Evolutionary conservation across 2,113 vertebrate species (phyloP), one percentile per base, ranked within the genome.

Genomic region (Nyctibius bracteatus): DNA sequence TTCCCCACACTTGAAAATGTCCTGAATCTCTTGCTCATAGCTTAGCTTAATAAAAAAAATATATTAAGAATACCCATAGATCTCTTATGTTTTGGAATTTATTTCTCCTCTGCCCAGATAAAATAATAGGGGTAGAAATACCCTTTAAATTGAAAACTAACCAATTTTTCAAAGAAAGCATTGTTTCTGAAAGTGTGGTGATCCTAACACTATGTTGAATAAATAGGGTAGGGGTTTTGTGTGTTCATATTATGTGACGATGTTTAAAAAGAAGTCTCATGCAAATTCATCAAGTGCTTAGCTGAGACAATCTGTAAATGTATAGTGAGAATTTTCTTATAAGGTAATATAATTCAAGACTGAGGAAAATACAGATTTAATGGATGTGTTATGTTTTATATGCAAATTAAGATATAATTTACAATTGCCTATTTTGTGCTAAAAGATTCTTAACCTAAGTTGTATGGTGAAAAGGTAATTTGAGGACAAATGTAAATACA

Each of bases 401-500:
- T 66, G 70, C 13, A 87, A 73, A 78, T 78, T 47, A 62, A n/a
- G 10, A 28, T 67, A n/a, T 41, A 80, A 49, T 81, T 88, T 84
- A n/a, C 72, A 67, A 1, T 86, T 81, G 18, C 46, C n/a, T 65
- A 3, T 72, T 83, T 72, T 88, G 18, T 62, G 21, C 49, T 81
- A 35, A 73, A 72, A 55, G 21, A 18, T 52, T 73, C 14, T 82
- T 85, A 43, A 67, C 20, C 57, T 21, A 44, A 52, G 41, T 37
- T 44, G 11, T 28, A 5, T 65, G 31, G 31, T 81, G 35, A 54
- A 88, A 91, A 95, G 52, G 30, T 95, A 71, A 87, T 57, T 85
- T 96, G 88, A 93, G 92, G 75, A 90, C 92, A 96, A 61, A 63
- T 87, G 61, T 72, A 91, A 90, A 94, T 81, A 78, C 23, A 43